A percentile compares a stretch with the other conserved stretches of the same genome.
Evolutionary conservation across 2,797 vertebrate genomes (phyloP).

Genomic region (Mus caroli): DNA sequence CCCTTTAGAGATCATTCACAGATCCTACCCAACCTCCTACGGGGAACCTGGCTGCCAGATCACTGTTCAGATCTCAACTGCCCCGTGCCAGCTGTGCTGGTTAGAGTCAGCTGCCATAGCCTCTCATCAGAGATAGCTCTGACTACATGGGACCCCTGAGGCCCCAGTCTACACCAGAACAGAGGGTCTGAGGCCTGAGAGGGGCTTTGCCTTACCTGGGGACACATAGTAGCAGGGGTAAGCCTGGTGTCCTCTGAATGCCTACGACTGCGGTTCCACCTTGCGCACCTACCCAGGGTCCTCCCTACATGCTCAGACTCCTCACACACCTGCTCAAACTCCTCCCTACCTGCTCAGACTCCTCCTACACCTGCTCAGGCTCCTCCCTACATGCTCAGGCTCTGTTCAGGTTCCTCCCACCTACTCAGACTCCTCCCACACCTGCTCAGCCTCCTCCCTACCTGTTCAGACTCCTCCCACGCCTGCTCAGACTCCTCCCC

Average conservation of each 20-base stretch:
- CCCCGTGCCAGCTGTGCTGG: neutral
- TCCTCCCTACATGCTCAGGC: neutral
- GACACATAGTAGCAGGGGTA: neutral
- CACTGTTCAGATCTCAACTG: neutral
- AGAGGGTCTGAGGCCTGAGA: neutral
- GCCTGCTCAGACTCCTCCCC: too few species aligned
- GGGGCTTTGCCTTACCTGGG: neutral
- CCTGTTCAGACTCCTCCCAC: too few species aligned
- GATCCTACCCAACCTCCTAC: neutral
- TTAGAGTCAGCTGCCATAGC: conserved; percentile 27
- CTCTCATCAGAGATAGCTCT: neutral
- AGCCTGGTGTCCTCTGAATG: neutral
- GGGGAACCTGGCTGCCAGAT: neutral
- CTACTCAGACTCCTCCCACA: neutral
- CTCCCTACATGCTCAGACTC: neutral
- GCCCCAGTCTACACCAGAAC: neutral
- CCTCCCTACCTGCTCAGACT: neutral
- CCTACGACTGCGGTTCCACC: neutral
- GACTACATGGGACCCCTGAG: neutral
- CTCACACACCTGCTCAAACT: neutral
- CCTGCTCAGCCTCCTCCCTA: neutral
- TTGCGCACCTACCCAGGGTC: neutral
- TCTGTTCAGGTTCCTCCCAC: neutral
- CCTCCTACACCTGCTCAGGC: neutral
- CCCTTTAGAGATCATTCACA: neutral